Percentiles rank a stretch among this genome's conserved stretches.
phyloP scores from a whole-genome alignment of 2,113 vertebrate genomes.

The Alethe castanea region DNA sequence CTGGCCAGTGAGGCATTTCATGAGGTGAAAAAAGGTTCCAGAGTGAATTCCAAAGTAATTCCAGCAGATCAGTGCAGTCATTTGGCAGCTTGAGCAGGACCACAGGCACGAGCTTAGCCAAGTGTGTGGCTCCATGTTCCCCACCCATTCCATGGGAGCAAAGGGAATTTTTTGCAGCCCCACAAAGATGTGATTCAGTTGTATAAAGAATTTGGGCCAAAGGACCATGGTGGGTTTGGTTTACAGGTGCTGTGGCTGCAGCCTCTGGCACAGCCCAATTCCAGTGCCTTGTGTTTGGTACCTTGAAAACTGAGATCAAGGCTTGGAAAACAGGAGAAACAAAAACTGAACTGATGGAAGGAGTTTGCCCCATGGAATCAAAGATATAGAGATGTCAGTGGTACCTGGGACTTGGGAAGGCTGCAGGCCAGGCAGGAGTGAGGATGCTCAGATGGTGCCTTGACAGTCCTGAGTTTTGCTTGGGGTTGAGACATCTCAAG shows the following conservation, averaged over 20 bases:
- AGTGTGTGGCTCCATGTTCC: constrained; percentile 50
- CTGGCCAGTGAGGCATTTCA: constrained; percentile 38
- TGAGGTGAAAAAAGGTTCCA: constrained; percentile 66
- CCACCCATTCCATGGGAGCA: constrained; percentile 64
- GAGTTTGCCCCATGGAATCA: neutral
- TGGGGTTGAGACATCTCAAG: neutral
- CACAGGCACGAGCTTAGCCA: neutral
- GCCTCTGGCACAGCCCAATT: constrained; percentile 48
- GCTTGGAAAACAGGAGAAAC: neutral
- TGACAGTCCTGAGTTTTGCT: neutral
- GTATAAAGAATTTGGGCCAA: constrained; percentile 71
- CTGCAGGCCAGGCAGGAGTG: neutral
- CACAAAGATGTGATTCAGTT: constrained; percentile 68
- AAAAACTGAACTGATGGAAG: neutral
- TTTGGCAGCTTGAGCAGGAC: constrained; percentile 28
- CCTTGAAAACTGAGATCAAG: neutral
- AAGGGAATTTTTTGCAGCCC: constrained; percentile 63
- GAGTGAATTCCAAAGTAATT: constrained; percentile 60
- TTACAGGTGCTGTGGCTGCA: constrained; percentile 56
- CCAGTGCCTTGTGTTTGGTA: neutral
- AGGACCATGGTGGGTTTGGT: constrained; percentile 41
- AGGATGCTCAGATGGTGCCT: neutral
- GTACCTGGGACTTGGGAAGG: neutral
- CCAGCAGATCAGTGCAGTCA: constrained; percentile 10
- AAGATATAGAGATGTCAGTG: neutral